Evolutionary conservation across 1,140 invertebrate species (phyloP).

Genomic region (Halictus rubicundus): DNA sequence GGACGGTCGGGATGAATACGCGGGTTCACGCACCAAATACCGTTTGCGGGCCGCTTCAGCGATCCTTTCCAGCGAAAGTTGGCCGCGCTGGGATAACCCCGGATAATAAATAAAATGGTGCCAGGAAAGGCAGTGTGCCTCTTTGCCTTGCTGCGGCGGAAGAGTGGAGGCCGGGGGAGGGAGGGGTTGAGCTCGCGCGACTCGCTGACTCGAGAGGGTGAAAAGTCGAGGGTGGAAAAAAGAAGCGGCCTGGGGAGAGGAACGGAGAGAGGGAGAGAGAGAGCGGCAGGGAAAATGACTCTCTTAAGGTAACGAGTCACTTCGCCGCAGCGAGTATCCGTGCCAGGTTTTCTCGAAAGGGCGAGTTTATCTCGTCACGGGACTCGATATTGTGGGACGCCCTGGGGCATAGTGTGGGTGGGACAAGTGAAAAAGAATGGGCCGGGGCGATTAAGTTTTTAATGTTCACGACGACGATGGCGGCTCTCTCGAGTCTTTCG

Average conservation of each 20-base stretch:
- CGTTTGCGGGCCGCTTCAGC: slow-evolving; percentile 43
- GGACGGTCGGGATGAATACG: slow-evolving; percentile 59
- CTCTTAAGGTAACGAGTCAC: slow-evolving; percentile 68
- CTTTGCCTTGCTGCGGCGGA: slow-evolving; percentile 3
- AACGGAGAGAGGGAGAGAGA: not conserved
- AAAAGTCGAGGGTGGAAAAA: slow-evolving; percentile 55
- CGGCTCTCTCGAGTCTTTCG: too few relatives aligned
- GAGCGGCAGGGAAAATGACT: slow-evolving; percentile 57
- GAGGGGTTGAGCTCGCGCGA: slow-evolving; percentile 8
- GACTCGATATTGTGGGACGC: slow-evolving; percentile 32
- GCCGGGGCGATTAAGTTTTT: not conserved
- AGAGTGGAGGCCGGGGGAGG: not conserved
- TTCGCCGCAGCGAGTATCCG: slow-evolving; percentile 54
- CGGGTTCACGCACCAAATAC: slow-evolving; percentile 68
- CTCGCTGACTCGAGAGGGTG: slow-evolving; percentile 57
- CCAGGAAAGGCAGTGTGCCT: slow-evolving; percentile 29
- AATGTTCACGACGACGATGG: not conserved
- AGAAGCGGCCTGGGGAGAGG: not conserved
- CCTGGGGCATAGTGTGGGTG: not conserved
- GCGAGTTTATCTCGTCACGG: slow-evolving; percentile 47
- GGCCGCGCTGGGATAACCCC: slow-evolving; percentile 48
- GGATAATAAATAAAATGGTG: slow-evolving; percentile 72
- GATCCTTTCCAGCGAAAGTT: slow-evolving; percentile 52
- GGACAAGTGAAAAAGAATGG: not conserved
- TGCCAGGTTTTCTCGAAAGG: slow-evolving; percentile 37